phyloP scores from a whole-genome alignment of 2,113 vertebrate species.

The Bubo bubo region DNA sequence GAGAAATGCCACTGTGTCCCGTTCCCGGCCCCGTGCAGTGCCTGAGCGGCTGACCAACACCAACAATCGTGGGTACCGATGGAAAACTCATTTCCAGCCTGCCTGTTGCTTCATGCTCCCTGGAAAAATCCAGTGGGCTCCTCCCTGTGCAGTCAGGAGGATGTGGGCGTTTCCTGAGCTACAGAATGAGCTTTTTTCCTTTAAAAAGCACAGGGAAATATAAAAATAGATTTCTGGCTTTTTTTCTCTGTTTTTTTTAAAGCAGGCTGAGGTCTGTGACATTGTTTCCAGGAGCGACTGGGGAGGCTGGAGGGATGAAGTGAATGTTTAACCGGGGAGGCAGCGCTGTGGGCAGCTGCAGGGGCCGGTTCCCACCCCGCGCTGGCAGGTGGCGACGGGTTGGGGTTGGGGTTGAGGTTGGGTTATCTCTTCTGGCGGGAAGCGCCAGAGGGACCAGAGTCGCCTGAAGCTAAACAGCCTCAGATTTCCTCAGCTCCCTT shows the following conservation, averaged over 20 bases:
- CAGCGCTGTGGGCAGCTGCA: not conserved
- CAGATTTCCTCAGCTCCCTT: not conserved
- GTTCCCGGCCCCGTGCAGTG: not conserved
- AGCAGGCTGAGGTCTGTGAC: not conserved
- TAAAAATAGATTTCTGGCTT: slow-evolving; percentile 41
- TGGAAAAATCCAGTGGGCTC: slow-evolving; percentile 62
- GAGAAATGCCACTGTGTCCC: not conserved
- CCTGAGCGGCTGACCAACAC: not conserved
- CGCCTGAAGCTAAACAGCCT: not conserved
- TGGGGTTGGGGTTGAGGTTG: not conserved
- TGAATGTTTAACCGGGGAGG: not conserved
- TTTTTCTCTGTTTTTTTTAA: not conserved
- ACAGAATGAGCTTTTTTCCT: slow-evolving; percentile 55
- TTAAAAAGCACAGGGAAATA: slow-evolving; percentile 50
- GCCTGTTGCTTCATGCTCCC: slow-evolving; percentile 59
- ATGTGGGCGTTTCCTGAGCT: slow-evolving; percentile 67
- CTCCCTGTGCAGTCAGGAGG: slow-evolving; percentile 45
- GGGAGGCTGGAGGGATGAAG: not conserved
- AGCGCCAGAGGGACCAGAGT: not conserved
- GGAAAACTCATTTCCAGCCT: slow-evolving; percentile 60
- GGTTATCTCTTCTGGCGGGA: not conserved
- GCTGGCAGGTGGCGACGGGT: not conserved
- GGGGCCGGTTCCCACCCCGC: not conserved
- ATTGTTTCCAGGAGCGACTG: not conserved
- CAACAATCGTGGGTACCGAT: not conserved